Evolutionary conservation across 2,797 vertebrate species (phyloP).

Genomic region (Gymnothorax javanicus): DNA sequence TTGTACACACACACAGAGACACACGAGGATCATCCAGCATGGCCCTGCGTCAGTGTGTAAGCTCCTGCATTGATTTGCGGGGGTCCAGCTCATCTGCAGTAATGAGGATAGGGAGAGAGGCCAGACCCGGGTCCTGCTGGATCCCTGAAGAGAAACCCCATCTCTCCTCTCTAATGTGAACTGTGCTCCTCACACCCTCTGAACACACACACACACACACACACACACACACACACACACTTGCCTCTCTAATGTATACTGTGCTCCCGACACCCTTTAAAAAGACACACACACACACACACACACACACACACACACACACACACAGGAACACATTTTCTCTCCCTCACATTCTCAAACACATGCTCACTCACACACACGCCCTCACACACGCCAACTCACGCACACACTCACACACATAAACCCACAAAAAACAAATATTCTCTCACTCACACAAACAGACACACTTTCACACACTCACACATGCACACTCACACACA

Average conservation of each 20-base stretch:
- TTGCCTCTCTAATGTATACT: neutral
- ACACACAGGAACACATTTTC: slow-evolving; percentile 28
- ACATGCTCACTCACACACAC: slow-evolving; percentile 42
- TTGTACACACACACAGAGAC: slow-evolving; percentile 25
- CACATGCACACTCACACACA: neutral
- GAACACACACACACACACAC: no score
- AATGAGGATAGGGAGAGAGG: slow-evolving; percentile 76
- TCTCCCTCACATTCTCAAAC: slow-evolving; percentile 53
- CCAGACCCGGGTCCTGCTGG: slow-evolving; percentile 63
- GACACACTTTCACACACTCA: slow-evolving; percentile 23
- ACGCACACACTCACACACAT: slow-evolving; percentile 29
- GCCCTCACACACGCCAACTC: slow-evolving; percentile 34
- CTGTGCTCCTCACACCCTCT: slow-evolving; percentile 62
- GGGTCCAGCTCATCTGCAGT: slow-evolving; percentile 71
- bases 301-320: slow-evolving; percentile 31
- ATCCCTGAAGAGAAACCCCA: slow-evolving; percentile 63
- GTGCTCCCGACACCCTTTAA: slow-evolving; percentile 49
- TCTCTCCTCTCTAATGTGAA: slow-evolving; percentile 67
- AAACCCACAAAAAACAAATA: neutral
- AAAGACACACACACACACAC: slow-evolving; percentile 31
- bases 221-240: no score
- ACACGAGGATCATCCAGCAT: slow-evolving; percentile 57
- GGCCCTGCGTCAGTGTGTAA: slow-evolving; percentile 65
- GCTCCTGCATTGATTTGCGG: slow-evolving; percentile 73
- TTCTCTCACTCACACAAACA: neutral